A percentile compares a stretch with the other conserved stretches of the same genome.
Evolutionary conservation across 2,888 invertebrate species (phyloP).

Genomic region (Pseudococcus jackbeardsleyi): DNA sequence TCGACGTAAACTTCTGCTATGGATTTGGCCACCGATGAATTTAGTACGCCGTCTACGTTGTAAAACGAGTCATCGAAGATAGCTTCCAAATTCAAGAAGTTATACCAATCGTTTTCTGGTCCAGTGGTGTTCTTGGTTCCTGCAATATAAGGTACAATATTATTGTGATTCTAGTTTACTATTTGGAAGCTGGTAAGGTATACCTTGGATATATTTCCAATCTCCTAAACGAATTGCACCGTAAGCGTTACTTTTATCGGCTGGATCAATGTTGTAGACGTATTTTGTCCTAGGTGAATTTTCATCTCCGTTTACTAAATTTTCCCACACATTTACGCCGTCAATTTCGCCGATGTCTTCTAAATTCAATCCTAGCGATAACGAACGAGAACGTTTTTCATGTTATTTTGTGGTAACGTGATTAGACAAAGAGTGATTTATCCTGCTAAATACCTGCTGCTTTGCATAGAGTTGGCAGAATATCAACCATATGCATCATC

Average conservation of each 20-base stretch:
- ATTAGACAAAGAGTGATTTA: neutral
- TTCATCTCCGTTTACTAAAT: conserved; percentile 69
- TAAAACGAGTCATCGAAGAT: conserved; percentile 24
- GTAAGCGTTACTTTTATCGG: conserved; percentile 67
- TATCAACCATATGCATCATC: conserved; percentile 78
- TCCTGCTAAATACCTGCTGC: conserved; percentile 73
- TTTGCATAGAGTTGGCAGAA: conserved; percentile 78
- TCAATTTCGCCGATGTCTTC: conserved; percentile 67
- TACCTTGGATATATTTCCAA: conserved; percentile 70
- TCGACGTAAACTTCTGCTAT: neutral
- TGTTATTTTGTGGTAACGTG: neutral
- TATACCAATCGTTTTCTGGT: conserved; percentile 20
- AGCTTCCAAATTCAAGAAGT: neutral
- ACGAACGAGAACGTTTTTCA: neutral
- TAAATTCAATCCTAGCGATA: conserved; percentile 67
- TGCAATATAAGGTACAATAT: neutral
- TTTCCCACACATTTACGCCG: conserved; percentile 71
- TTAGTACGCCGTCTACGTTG: neutral
- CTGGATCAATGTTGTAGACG: conserved; percentile 89
- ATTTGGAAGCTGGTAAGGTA: neutral
- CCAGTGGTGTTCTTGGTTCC: conserved; percentile 30
- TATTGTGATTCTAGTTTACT: neutral
- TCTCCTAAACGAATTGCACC: conserved; percentile 70
- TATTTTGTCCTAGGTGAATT: conserved; percentile 73
- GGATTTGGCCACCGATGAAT: neutral